A percentile compares a stretch with the other conserved stretches of the same genome.
These are phyloP conservation scores for Leucania comma DNA, from an alignment of 2,888 invertebrate species.

Conservation along the genomic window DNA sequence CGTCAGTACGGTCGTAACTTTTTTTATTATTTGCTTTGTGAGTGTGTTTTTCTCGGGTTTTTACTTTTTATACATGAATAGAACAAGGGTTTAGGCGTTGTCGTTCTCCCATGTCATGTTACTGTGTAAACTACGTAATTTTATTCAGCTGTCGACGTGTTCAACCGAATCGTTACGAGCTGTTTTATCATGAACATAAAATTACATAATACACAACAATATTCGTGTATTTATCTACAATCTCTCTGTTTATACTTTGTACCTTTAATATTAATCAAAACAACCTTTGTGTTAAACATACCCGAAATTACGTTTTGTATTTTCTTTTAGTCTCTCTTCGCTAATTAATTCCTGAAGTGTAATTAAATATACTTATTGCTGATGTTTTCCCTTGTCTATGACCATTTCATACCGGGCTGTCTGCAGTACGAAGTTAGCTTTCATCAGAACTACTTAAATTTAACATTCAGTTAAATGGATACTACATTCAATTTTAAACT, in stretches of 20 bases:
- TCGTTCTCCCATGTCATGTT: constrained; percentile 33
- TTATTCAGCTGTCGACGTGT: constrained; percentile 40
- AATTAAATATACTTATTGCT: constrained; percentile 67
- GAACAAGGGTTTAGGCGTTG: constrained; percentile 46
- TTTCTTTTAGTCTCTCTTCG: constrained; percentile 64
- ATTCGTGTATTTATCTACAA: constrained; percentile 45
- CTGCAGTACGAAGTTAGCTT: constrained; percentile 45
- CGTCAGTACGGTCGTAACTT: constrained; percentile 53
- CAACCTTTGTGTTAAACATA: constrained; percentile 62
- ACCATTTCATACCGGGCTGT: constrained; percentile 36
- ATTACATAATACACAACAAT: constrained; percentile 28
- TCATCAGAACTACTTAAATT: constrained; percentile 40
- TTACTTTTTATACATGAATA: constrained; percentile 49
- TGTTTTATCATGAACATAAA: constrained; percentile 48
- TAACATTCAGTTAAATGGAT: constrained; percentile 45
- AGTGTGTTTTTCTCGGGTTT: constrained; percentile 50
- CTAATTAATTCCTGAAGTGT: constrained; percentile 67
- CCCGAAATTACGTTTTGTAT: constrained; percentile 63
- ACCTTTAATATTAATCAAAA: constrained; percentile 62
- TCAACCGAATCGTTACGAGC: constrained; percentile 32
- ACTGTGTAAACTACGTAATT: constrained; percentile 38
- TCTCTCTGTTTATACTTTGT: constrained; percentile 49
- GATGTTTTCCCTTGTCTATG: constrained; percentile 45
- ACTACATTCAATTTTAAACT: constrained; percentile 45
- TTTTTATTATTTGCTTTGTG: constrained; percentile 56